Base-by-base conservation (phyloP, 23 tunicate species). In the Styela plicata region DNA sequence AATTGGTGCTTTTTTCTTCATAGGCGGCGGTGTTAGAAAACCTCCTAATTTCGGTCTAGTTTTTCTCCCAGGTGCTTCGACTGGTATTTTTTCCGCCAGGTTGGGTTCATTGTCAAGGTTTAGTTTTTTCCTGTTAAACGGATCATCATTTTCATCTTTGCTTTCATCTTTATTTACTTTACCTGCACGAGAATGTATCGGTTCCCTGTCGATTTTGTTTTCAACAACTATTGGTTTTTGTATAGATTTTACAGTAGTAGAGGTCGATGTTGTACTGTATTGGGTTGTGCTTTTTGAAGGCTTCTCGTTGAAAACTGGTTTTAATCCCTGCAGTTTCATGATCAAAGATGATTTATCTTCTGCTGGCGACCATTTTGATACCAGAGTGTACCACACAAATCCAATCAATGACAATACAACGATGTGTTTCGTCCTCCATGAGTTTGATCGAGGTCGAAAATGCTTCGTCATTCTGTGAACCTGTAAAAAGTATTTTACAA, bases 1-100 rank as follows among this genome's bases (percentile, higher is more conserved):
- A 10, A 89, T 74, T 22, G 88, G 88, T 27, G 73, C 73, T 25
- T 74, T 28, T 19, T 70, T 74, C 24, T 70, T 44, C 34, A 80
- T 53, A 21, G 70, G 80, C 32, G 57, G 53, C 10, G 35, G 37
- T 26, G 77, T 28, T 71, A 26, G 7, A 13, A 44, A 44, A 44
- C 57, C 57, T 30, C 34, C 77, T 7, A 71, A 34, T 71, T 71
- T 71, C 23, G 77, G 34, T 32, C 77, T 33, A 21, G 34, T 21
- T 33, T 3, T 71, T 30, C 77, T 31, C 5, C 77, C 77, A 28
- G 32, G 36, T 21, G 36, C 24, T 29, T 71, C 77, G 29, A 71
- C 34, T 22, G 77, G 77, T 3, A 28, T 32, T 19, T 2, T 5
- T 17, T 71, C 77, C 18, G 77, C 77, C 23, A 71, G 36, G 26